Conservation (phyloP, 2,888 invertebrate genomes). For the Cephus pulcher region DNA sequence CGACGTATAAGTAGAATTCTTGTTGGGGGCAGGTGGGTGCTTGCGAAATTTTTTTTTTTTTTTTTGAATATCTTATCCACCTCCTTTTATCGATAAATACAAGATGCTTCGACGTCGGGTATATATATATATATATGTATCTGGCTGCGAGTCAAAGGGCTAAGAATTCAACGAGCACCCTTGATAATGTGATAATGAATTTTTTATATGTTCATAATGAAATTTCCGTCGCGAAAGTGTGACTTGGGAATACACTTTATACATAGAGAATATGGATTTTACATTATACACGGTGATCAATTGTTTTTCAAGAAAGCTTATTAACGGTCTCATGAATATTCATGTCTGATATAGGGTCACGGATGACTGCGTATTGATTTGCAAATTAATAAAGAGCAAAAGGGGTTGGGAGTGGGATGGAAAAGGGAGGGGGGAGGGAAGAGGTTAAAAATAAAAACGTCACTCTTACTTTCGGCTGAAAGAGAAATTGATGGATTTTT, state of each 20-base stretch:
- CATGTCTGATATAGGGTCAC: background rate
- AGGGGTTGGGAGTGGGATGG: background rate
- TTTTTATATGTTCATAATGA: background rate
- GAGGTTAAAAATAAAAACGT: background rate
- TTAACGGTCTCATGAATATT: background rate
- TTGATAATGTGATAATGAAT: background rate
- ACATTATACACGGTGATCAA: background rate
- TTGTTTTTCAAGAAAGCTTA: background rate
- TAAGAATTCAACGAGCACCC: background rate
- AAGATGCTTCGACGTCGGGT: background rate
- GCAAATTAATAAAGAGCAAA: background rate
- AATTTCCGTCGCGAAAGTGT: background rate
- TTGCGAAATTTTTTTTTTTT: background rate
- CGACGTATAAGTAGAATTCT: background rate
- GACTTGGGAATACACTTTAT: background rate
- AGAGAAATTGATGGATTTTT: background rate
- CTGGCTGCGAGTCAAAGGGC: background rate
- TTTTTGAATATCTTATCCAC: background rate
- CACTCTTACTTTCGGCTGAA: background rate
- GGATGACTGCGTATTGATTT: background rate
- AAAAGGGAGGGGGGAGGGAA: rapidly evolving
- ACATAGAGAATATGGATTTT: background rate
- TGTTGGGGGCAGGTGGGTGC: background rate
- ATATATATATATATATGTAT: background rate
- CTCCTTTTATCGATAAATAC: background rate